Base-by-base conservation (phyloP, 1,140 invertebrate genomes). In the Meloidogyne floridensis region DNA sequence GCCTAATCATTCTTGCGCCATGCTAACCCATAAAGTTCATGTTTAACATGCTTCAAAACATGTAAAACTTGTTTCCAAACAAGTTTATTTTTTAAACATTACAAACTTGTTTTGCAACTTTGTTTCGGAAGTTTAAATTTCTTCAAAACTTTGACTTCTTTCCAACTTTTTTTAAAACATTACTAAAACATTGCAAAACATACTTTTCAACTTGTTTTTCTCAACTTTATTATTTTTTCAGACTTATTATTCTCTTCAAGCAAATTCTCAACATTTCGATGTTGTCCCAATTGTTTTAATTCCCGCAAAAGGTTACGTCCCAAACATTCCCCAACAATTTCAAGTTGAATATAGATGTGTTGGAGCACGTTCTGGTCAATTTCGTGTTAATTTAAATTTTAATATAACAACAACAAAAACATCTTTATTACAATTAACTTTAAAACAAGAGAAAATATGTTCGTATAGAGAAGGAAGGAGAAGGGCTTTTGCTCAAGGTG, bases 361-460 rank as follows among this genome's bases (percentile, higher is more conserved):
- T 15, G 87, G 87, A 9, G 88, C 84, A 80, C 81, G 88, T 72
- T 80, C 86, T 7, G 88, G 88, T 54, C 88, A 89, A 80, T 89
- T 90, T 75, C 73, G 73, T 9, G 87, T 89, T 56, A 80, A 59
- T 59, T 82, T 89, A 43, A 81, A 83, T 70, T 86, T 88, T 83
- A 89, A 89, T 77, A 81, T 89, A 72, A 81, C 82, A 15, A 81
- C 82, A 15, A 73, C n/a, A n/a, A 72, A 75, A 18, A 54, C 82
- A 18, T 74, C 82, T 32, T 88, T 32, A 32, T 32, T 87, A 20
- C 74, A 71, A 42, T 83, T 88, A 59, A 87, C 80, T 0, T 77
- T 89, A 59, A 84, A 86, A 78, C 89, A 89, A 77, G 88, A 89
- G 77, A 89, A 89, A 73, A 87, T 89, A 42, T 89, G 88, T 76